Evolutionary conservation across 2,113 vertebrate species (phyloP).

Genomic region (Plecturocebus donacophilus): DNA sequence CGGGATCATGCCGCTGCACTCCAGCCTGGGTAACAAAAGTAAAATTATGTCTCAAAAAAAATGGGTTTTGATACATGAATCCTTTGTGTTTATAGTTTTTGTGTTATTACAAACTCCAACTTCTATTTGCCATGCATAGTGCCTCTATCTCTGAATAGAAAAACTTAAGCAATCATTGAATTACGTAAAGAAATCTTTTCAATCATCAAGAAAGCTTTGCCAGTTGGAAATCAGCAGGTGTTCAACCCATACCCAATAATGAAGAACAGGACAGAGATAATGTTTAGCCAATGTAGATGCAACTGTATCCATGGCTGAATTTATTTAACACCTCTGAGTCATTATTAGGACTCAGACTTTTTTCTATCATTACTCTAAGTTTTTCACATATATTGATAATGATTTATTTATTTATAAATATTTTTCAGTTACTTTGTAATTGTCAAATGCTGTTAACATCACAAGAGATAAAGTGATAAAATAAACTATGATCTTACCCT

Average conservation of each 20-base stretch:
- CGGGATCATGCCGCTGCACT: no score
- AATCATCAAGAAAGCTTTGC: background rate
- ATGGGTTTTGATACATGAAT: background rate
- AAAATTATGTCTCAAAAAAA: background rate
- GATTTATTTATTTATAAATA: background rate
- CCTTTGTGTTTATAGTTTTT: background rate
- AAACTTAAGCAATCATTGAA: background rate
- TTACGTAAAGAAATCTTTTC: background rate
- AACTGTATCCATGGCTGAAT: background rate
- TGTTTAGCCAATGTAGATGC: background rate
- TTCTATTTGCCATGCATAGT: background rate
- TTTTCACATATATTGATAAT: background rate
- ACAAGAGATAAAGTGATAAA: background rate
- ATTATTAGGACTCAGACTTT: background rate
- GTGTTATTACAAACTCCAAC: background rate
- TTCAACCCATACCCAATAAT: fast-evolving
- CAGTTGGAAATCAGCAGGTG: background rate
- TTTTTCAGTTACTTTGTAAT: background rate
- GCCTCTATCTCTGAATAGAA: background rate
- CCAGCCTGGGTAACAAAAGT: no score
- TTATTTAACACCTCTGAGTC: background rate
- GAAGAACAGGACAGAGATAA: background rate
- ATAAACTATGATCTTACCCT: background rate
- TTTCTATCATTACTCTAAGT: background rate
- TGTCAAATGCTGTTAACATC: background rate